These are phyloP conservation scores for Tenthredo distinguenda DNA, from an alignment of 2,888 invertebrate species.

Conservation along the genomic window DNA sequence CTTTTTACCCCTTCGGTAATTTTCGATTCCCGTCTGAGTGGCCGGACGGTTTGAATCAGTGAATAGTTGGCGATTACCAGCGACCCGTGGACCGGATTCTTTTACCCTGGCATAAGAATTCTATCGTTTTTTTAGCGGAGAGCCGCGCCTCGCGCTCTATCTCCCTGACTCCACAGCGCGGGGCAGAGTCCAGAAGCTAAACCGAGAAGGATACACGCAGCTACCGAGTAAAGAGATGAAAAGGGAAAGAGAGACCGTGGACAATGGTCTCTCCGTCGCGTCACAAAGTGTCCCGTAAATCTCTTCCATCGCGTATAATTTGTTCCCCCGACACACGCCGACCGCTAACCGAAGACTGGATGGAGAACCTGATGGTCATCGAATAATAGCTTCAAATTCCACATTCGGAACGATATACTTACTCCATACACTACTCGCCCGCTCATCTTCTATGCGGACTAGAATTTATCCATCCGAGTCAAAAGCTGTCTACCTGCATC, in stretches of 20 bases:
- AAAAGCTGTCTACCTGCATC: neutral
- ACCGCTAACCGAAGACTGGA: slow-evolving; percentile 30
- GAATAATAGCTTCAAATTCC: slow-evolving; percentile 18
- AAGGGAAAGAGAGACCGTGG: slow-evolving; percentile 72
- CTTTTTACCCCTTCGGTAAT: neutral
- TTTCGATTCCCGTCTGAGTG: neutral
- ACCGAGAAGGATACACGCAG: neutral
- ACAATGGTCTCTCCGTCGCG: slow-evolving; percentile 77
- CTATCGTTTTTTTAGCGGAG: slow-evolving; percentile 32
- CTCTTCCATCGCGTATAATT: slow-evolving; percentile 78
- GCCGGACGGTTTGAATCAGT: slow-evolving; percentile 17
- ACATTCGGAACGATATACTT: neutral
- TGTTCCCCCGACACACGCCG: slow-evolving; percentile 63
- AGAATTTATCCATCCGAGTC: neutral
- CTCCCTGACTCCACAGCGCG: neutral
- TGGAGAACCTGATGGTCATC: slow-evolving; percentile 28
- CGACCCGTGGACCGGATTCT: slow-evolving; percentile 42
- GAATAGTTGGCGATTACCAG: slow-evolving; percentile 41
- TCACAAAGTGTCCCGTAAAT: slow-evolving; percentile 74
- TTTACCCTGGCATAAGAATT: slow-evolving; percentile 26
- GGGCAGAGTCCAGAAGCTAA: neutral
- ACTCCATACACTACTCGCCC: too few relatives aligned
- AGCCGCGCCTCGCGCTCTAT: slow-evolving; percentile 27
- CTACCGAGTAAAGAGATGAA: slow-evolving; percentile 61
- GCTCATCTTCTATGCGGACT: neutral